Base-by-base conservation (phyloP, 1,140 invertebrate genomes). In the Neodiprion lecontei region DNA sequence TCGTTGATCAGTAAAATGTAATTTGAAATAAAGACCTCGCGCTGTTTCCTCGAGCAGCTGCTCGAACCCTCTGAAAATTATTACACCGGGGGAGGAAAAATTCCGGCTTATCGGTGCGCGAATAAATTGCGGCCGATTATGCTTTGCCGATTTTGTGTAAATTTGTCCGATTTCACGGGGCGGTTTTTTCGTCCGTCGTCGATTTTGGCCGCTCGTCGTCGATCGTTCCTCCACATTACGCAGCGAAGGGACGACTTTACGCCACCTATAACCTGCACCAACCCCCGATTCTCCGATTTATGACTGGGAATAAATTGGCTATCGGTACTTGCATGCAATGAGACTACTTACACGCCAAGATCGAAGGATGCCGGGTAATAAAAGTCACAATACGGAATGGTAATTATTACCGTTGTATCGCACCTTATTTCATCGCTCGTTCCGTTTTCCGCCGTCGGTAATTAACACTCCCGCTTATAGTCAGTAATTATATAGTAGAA, bases 121-220 rank as follows among this genome's bases (percentile, higher is more conserved):
- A 2, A 2, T 10, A 53, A 53, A 21, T 21, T 21, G 17, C 50
- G 53, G 53, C n/a, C 9, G 53, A 61, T 14, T 61, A 12, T 61
- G 9, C n/a, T 61, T 61, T 17, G 8, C 53, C 9, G 53, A 9
- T 40, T 40, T 5, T 1, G 5, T 61, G 53, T 61, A 61, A 61
- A 61, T 61, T 61, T 61, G 53, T 61, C 53, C n/a, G 8, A 61
- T 61, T 61, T 61, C 53, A 61, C 0, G 53, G 53, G n/a, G n/a
- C 73, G 76, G 78, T 82, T 83, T 81, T 81, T 83, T 82, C 81
- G 77, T 75, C 74, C 74, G 73, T 76, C 75, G 75, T 78, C 78
- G 69, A 66, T 23, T 1, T 17, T 11, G 67, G 11, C 21, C 1
- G 9, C 67, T 21, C 9, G 11, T 11, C 67, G 21, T 2, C 40